Conservation (phyloP, 2,113 vertebrate species). For the Cyprinus carpio region DNA sequence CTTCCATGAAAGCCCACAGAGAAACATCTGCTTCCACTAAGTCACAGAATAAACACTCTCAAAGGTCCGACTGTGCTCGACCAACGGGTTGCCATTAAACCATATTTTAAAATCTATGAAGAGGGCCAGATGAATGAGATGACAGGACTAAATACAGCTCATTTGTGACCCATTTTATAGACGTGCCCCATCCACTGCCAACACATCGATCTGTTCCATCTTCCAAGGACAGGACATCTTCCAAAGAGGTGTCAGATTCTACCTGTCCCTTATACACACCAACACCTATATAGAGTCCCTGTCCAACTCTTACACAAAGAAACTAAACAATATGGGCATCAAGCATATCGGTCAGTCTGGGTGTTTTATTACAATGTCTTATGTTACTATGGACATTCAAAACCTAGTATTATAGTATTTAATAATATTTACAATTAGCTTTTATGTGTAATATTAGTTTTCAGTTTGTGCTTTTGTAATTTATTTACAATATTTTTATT, state of each 20-base stretch:
- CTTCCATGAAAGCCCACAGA: neutral
- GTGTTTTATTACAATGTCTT: neutral
- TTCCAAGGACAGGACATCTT: slow-evolving; percentile 63
- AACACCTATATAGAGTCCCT: slow-evolving; percentile 11
- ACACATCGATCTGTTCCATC: slow-evolving; percentile 58
- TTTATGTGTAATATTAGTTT: too few relatives aligned
- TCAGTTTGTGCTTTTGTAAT: too few relatives aligned
- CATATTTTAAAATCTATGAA: neutral
- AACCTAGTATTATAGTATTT: neutral
- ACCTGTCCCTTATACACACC: slow-evolving; percentile 52
- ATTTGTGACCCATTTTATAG: neutral
- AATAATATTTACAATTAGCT: neutral
- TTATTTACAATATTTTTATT: too few relatives aligned
- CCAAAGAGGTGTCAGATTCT: slow-evolving; percentile 64
- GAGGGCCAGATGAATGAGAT: neutral
- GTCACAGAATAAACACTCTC: neutral
- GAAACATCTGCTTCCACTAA: neutral
- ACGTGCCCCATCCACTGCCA: neutral
- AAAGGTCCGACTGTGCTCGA: neutral
- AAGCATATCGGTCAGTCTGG: neutral
- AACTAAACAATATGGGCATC: neutral
- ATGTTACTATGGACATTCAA: neutral
- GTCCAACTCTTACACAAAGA: neutral
- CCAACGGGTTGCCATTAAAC: slow-evolving; percentile 1
- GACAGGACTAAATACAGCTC: neutral